Base-by-base conservation (phyloP, 2,888 invertebrate genomes). In the Masnerella sp. region DNA sequence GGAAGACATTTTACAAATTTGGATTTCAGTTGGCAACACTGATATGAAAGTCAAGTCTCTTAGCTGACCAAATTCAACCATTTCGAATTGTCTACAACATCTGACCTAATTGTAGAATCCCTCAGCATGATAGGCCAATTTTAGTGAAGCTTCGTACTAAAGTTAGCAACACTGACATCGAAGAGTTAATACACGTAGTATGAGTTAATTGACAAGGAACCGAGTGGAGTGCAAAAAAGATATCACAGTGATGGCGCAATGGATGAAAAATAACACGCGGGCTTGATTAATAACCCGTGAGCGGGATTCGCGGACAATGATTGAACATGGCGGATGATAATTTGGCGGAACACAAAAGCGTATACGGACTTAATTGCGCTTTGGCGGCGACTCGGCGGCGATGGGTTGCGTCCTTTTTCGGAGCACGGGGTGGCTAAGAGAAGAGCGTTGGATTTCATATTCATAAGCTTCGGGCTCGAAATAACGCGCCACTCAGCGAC, bases 371-470 rank as follows among this genome's bases (percentile, higher is more conserved):
- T 71, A 68, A 75, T 72, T 71, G 75, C 59, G 70, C 67, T 61
- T 58, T 68, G 69, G 74, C 74, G 74, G 69, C 74, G 62, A 74
- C 58, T 64, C 69, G 74, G 68, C 68, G 65, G 47, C 47, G 51
- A 58, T 70, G 68, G 52, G 47, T 68, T 52, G 47, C 45, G 45
- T 38, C 61, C 70, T 65, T 70, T 65, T 69, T 64, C 49, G 47
- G 51, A 43, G 62, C 62, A 51, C 45, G 59, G 70, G 76, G 68
- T 75, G 75, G 74, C 74, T 70, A 51, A 64, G 64, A 74, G 71
- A 74, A 62, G 74, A 78, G 78, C 81, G 75, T 82, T 75, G 75
- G 79, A 79, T 78, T 82, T 83, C 67, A 80, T 80, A 84, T 84
- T 84, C 81, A 82, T 80, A 80, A 79, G 75, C 78, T 71, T 67